These are phyloP conservation scores for Spicauda simplicius DNA, from an alignment of 2,888 invertebrate genomes.

Conservation along the genomic window DNA sequence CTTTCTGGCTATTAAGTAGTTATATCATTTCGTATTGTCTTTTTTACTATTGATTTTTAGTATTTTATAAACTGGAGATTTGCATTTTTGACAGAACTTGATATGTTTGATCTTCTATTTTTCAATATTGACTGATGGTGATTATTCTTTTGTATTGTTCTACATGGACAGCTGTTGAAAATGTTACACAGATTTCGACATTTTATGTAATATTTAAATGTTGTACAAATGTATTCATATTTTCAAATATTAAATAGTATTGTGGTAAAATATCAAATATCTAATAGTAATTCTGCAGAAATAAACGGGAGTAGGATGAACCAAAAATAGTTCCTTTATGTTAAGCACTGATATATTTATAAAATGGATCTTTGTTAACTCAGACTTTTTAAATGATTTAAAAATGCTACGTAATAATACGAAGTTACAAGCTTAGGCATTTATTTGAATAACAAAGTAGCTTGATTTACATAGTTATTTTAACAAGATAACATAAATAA, in stretches of 20 bases:
- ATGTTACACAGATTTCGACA: not conserved
- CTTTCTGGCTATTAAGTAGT: not conserved
- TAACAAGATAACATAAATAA: slow-evolving; percentile 23
- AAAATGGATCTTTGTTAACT: not conserved
- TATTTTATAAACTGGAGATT: slow-evolving; percentile 41
- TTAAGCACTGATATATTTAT: not conserved
- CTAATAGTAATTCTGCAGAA: too few species aligned
- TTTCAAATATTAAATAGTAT: too few species aligned
- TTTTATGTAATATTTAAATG: not conserved
- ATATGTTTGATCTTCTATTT: slow-evolving; percentile 63
- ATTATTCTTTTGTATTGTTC: slow-evolving; percentile 37
- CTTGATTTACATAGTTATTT: slow-evolving; percentile 15
- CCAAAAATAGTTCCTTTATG: too few species aligned
- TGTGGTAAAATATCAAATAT: too few species aligned
- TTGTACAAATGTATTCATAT: too few species aligned
- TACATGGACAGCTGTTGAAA: slow-evolving; percentile 24
- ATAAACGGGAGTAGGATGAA: too few species aligned
- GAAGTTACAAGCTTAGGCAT: slow-evolving; percentile 21
- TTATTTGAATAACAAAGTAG: slow-evolving; percentile 24
- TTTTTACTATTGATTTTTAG: slow-evolving; percentile 19
- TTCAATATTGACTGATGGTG: slow-evolving; percentile 63
- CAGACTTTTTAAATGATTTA: not conserved
- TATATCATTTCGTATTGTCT: slow-evolving; percentile 9
- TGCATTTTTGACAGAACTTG: slow-evolving; percentile 52
- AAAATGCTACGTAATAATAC: not conserved